These are phyloP conservation scores for Cephus nigrinus DNA, from an alignment of 2,888 invertebrate species.

Conservation along the genomic window DNA sequence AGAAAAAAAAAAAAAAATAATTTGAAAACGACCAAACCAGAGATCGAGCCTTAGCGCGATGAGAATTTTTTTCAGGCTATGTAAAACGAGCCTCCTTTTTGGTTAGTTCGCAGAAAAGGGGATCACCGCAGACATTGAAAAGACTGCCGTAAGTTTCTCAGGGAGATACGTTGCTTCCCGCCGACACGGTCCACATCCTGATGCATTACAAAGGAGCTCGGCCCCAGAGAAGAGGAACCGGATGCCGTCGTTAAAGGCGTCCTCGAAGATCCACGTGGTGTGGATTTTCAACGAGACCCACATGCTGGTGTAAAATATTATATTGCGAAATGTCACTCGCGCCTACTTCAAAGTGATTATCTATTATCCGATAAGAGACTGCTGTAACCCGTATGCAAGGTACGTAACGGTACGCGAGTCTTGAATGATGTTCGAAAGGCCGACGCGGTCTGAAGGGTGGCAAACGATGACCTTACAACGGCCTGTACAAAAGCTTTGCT, in stretches of 20 bases:
- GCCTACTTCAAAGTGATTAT: background rate
- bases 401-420: background rate
- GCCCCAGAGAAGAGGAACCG: background rate
- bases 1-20: background rate
- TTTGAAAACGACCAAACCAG: constrained; percentile 5
- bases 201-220: background rate
- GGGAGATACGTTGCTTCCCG: constrained; percentile 41
- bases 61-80: background rate
- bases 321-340: background rate
- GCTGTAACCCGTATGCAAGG: background rate
- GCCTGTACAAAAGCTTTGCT: background rate
- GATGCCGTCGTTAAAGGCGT: background rate
- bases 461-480: background rate
- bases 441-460: background rate
- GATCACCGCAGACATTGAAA: constrained; percentile 7
- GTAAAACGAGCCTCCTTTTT: constrained; percentile 28
- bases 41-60: background rate
- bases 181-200: constrained; percentile 33
- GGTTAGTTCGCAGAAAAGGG: constrained; percentile 30
- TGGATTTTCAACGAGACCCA: background rate
- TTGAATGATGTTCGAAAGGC: background rate
- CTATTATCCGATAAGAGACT: background rate
- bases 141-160: constrained; percentile 29
- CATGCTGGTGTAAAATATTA: background rate
- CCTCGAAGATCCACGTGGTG: background rate